These are phyloP conservation scores for Taurulus bubalis DNA, from an alignment of 2,113 vertebrate species.

Conservation along the genomic window DNA sequence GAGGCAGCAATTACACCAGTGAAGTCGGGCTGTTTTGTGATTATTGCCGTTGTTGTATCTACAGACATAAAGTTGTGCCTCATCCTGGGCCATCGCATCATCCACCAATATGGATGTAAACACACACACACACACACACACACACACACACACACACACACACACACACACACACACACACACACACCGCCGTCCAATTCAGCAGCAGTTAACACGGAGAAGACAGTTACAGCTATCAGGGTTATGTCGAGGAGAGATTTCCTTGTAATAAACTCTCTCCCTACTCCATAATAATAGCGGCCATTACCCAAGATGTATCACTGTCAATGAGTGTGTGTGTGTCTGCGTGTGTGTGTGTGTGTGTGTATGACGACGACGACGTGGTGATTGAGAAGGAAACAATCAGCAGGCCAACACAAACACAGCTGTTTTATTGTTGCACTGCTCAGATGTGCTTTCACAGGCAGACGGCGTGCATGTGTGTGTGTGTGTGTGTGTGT, in stretches of 20 bases:
- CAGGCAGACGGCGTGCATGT: conserved; percentile 76
- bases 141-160: not conserved
- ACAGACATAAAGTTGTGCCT: not conserved
- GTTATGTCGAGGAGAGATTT: conserved; percentile 54
- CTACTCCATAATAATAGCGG: conserved; percentile 56
- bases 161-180: not conserved
- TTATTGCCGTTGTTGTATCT: not conserved
- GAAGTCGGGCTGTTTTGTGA: not conserved
- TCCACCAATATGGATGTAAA: conserved; percentile 13
- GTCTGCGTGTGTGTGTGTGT: conserved; percentile 47
- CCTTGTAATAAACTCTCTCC: conserved; percentile 64
- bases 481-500: conserved; percentile 49
- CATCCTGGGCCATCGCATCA: not conserved
- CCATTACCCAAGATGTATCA: conserved; percentile 67
- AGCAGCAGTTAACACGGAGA: conserved; percentile 49
- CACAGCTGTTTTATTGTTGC: conserved; percentile 88
- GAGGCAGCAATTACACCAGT: not conserved
- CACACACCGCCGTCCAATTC: conserved; percentile 7
- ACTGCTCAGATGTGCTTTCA: conserved; percentile 84
- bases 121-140: not conserved
- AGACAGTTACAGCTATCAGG: conserved; percentile 49
- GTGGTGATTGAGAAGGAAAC: conserved; percentile 77
- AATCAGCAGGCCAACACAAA: conserved; percentile 85
- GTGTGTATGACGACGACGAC: conserved; percentile 54
- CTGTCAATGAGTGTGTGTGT: conserved; percentile 35